phyloP scores from a whole-genome alignment of 2,113 vertebrate genomes.

The Sinocyclocheilus grahami region DNA sequence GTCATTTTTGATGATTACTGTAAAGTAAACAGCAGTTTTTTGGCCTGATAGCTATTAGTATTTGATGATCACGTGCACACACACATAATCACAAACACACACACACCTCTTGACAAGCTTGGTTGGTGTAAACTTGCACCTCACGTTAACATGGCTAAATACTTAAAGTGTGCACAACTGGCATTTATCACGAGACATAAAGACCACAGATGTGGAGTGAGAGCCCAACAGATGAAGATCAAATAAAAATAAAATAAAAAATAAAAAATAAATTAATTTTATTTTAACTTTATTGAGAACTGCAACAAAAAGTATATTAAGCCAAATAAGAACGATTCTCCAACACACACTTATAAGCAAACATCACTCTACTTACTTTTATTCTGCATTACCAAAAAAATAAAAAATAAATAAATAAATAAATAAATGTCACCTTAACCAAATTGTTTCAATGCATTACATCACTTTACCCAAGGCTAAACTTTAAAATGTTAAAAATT shows the following conservation, averaged over 20 bases:
- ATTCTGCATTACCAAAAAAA: too few relatives aligned
- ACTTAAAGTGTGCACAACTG: background rate
- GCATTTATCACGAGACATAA: background rate
- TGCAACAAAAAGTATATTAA: background rate
- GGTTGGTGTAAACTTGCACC: too few relatives aligned
- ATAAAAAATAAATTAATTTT: too few relatives aligned
- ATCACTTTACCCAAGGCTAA: background rate
- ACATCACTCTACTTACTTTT: too few relatives aligned
- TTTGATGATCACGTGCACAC: background rate
- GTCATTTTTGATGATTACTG: conserved; percentile 9
- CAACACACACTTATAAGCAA: too few relatives aligned
- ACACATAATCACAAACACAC: too few relatives aligned
- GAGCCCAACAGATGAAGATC: background rate
- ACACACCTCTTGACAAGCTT: background rate
- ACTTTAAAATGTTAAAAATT: background rate
- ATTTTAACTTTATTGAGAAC: background rate
- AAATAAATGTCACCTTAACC: background rate
- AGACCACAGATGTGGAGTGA: background rate
- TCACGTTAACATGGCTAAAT: background rate
- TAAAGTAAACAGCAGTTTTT: background rate
- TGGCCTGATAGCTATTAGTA: background rate
- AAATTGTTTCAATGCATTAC: too few relatives aligned
- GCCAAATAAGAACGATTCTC: background rate
- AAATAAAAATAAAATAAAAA: too few relatives aligned
- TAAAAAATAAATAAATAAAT: too few relatives aligned